phyloP scores from a whole-genome alignment of 2,888 invertebrate genomes.

The Cryptosula pallasiana region DNA sequence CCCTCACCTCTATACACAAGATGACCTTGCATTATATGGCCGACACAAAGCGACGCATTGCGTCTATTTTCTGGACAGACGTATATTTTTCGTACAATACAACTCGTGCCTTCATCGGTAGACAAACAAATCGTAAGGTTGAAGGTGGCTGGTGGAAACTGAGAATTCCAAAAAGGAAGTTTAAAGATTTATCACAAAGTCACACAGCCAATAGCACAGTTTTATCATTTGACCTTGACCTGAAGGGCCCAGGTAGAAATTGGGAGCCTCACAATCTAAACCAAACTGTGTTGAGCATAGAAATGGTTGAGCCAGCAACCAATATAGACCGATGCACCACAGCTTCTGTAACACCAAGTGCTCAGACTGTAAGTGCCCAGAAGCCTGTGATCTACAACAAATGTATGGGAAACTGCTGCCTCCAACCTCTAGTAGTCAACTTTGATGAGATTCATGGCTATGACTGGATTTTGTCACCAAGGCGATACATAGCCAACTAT shows the following conservation, averaged over 20 bases:
- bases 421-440: constrained; percentile 88
- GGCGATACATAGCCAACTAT: constrained; percentile 88
- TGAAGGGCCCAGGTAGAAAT: not conserved
- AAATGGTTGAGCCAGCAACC: not conserved
- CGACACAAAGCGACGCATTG: too few relatives aligned
- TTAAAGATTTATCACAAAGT: not conserved
- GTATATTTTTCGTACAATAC: not conserved
- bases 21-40: not conserved
- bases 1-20: not conserved
- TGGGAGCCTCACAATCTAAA: not conserved
- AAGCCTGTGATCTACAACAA: not conserved
- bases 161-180: not conserved
- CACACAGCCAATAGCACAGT: not conserved
- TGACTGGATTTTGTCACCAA: constrained; percentile 96
- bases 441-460: constrained; percentile 92
- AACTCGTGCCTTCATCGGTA: not conserved
- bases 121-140: not conserved
- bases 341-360: too few relatives aligned
- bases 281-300: not conserved
- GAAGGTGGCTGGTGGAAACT: not conserved
- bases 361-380: too few relatives aligned
- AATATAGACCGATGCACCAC: too few relatives aligned
- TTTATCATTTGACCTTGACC: not conserved
- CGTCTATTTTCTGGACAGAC: too few relatives aligned
- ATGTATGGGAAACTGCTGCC: constrained; percentile 71